phyloP scores from a whole-genome alignment of 2,888 invertebrate genomes.

The Monopis laevigella region DNA sequence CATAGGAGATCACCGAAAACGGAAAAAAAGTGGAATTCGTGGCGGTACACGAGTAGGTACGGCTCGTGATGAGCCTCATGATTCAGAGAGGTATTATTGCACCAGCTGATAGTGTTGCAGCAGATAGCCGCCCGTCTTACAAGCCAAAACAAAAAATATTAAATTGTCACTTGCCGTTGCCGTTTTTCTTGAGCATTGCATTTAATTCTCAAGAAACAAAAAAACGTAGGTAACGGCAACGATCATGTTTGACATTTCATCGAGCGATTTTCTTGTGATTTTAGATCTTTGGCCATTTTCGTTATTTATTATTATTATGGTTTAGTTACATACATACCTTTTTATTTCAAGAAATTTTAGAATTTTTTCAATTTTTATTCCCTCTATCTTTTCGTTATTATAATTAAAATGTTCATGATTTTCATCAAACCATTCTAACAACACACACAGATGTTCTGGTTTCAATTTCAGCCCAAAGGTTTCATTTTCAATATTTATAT shows the following conservation, averaged over 20 bases:
- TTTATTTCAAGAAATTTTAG: conserved; percentile 38
- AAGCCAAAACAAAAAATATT: too few species aligned
- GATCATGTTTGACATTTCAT: not conserved
- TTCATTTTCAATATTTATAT: too few species aligned
- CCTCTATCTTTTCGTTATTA: conserved; percentile 30
- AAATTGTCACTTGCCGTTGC: too few species aligned
- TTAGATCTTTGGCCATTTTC: not conserved
- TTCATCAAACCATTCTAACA: conserved; percentile 40
- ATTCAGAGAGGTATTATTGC: too few species aligned
- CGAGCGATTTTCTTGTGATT: not conserved
- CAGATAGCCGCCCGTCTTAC: too few species aligned
- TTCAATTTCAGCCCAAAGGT: conserved; percentile 29
- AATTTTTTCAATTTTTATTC: conserved; percentile 41
- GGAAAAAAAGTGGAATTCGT: too few species aligned
- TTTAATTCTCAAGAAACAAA: too few species aligned
- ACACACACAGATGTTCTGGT: conserved; percentile 37
- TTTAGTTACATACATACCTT: conserved; percentile 28
- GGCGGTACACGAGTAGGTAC: too few species aligned
- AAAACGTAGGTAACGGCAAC: not conserved
- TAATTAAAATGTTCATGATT: conserved; percentile 32
- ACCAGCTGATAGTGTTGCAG: too few species aligned
- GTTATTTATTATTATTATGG: not conserved
- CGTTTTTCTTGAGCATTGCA: too few species aligned
- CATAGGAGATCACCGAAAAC: too few species aligned
- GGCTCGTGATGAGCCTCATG: too few species aligned